phyloP scores from a whole-genome alignment of 1,140 invertebrate genomes.

The Drosophila guanche region DNA sequence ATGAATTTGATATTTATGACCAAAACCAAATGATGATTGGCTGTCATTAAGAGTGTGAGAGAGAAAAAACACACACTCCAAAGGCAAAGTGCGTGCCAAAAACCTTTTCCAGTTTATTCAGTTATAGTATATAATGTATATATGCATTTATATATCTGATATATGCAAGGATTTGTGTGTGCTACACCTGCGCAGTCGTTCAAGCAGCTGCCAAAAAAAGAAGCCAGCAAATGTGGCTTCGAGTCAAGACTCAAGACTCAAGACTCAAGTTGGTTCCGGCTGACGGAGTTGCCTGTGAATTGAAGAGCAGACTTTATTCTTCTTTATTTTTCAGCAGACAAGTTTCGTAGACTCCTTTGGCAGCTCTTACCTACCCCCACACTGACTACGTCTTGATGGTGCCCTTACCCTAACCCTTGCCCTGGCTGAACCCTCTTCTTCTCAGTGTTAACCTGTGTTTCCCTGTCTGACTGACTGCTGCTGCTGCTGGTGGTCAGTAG shows the following conservation, averaged over 20 bases:
- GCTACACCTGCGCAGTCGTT: slow-evolving; percentile 14
- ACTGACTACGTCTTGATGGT: not conserved
- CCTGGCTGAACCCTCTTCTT: not conserved
- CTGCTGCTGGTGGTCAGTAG: no score
- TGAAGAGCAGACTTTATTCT: not conserved
- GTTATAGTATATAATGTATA: not conserved
- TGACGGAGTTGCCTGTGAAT: slow-evolving; percentile 66
- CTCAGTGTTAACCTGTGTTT: not conserved
- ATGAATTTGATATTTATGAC: slow-evolving; percentile 63
- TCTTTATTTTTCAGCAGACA: not conserved
- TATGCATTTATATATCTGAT: not conserved
- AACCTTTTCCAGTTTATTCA: not conserved
- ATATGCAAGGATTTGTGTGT: not conserved
- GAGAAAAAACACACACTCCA: slow-evolving; percentile 11
- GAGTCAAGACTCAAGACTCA: not conserved
- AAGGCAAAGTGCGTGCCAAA: slow-evolving; percentile 7
- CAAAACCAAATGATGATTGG: slow-evolving; percentile 50
- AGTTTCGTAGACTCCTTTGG: slow-evolving; percentile 4
- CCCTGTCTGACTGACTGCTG: not conserved
- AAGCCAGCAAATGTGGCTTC: slow-evolving; percentile 11
- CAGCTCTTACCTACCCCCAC: no score
- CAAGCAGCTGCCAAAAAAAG: slow-evolving; percentile 11
- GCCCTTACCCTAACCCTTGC: no score
- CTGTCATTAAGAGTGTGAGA: slow-evolving; percentile 48
- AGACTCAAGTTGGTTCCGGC: slow-evolving; percentile 49